A percentile compares a stretch with the other conserved stretches of the same genome.
These are phyloP conservation scores for Zosterops japonicus DNA, from an alignment of 2,113 vertebrate species.

Conservation along the genomic window DNA sequence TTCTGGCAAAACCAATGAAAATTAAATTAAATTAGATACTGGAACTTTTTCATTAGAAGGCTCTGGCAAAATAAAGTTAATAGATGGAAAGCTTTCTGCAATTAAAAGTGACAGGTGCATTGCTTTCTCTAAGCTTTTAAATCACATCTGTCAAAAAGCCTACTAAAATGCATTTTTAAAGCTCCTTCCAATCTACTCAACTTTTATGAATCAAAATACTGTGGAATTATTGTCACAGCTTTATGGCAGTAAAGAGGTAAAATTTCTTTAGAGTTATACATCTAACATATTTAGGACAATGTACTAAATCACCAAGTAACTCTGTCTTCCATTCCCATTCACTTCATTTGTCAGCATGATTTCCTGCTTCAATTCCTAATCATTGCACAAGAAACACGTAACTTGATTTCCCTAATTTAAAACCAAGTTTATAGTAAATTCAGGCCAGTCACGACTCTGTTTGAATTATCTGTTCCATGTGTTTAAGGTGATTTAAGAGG, in stretches of 20 bases:
- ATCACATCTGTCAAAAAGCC: conserved; percentile 51
- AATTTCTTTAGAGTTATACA: background rate
- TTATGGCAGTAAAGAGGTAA: background rate
- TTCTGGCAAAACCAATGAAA: conserved; percentile 72
- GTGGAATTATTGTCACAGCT: background rate
- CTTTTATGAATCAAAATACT: conserved; percentile 29
- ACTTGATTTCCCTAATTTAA: background rate
- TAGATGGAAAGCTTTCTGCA: conserved; percentile 65
- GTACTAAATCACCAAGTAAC: background rate
- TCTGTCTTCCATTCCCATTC: background rate
- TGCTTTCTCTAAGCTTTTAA: conserved; percentile 60
- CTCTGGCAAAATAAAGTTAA: conserved; percentile 70
- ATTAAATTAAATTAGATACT: conserved; percentile 74
- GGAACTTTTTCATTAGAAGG: conserved; percentile 73
- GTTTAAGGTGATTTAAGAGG: background rate
- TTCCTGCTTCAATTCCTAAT: conserved; percentile 11
- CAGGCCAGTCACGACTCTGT: background rate
- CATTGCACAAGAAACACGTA: background rate
- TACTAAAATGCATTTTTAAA: conserved; percentile 60
- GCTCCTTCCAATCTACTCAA: conserved; percentile 49
- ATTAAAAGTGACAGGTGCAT: conserved; percentile 67
- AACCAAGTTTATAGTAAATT: background rate
- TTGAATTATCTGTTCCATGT: background rate
- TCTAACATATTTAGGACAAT: background rate
- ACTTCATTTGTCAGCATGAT: conserved; percentile 1